A percentile compares a stretch with the other conserved stretches of the same genome.
These are phyloP conservation scores for Boloria euphrosyne DNA, from an alignment of 2,888 invertebrate species.

Conservation along the genomic window DNA sequence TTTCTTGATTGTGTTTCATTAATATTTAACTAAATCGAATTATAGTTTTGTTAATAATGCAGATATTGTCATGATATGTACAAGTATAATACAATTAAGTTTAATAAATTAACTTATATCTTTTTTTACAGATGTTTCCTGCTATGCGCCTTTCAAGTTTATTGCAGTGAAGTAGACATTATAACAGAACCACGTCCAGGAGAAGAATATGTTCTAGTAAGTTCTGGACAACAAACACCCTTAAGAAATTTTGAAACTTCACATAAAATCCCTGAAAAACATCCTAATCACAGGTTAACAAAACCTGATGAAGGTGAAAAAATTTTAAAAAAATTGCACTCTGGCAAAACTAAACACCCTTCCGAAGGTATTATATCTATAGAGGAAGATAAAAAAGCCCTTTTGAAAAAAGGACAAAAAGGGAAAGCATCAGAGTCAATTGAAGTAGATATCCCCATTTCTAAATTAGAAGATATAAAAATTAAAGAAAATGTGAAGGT, in stretches of 20 bases:
- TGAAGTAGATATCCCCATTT: slow-evolving; percentile 74
- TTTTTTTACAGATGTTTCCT: slow-evolving; percentile 79
- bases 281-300: slow-evolving; percentile 65
- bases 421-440: slow-evolving; percentile 68
- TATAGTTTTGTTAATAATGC: too few species aligned
- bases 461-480: slow-evolving; percentile 75
- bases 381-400: slow-evolving; percentile 72
- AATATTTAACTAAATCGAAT: too few species aligned
- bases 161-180: slow-evolving; percentile 80
- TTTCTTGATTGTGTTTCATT: too few species aligned
- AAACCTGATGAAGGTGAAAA: slow-evolving; percentile 71
- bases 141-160: slow-evolving; percentile 69
- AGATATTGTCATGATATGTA: too few species aligned
- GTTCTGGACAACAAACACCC: slow-evolving; percentile 77
- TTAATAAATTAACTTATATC: slow-evolving; percentile 27
- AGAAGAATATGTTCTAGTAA: slow-evolving; percentile 85
- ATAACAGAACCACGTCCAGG: slow-evolving; percentile 85
- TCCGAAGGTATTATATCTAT: slow-evolving; percentile 74
- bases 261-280: slow-evolving; percentile 85
- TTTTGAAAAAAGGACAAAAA: slow-evolving; percentile 65
- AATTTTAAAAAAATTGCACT: slow-evolving; percentile 66
- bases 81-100: not conserved
- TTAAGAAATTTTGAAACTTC: slow-evolving; percentile 85
- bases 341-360: slow-evolving; percentile 65
- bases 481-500: slow-evolving; percentile 78